Base-by-base conservation (phyloP, 2,888 invertebrate species). In the Cantharis flavilabris region DNA sequence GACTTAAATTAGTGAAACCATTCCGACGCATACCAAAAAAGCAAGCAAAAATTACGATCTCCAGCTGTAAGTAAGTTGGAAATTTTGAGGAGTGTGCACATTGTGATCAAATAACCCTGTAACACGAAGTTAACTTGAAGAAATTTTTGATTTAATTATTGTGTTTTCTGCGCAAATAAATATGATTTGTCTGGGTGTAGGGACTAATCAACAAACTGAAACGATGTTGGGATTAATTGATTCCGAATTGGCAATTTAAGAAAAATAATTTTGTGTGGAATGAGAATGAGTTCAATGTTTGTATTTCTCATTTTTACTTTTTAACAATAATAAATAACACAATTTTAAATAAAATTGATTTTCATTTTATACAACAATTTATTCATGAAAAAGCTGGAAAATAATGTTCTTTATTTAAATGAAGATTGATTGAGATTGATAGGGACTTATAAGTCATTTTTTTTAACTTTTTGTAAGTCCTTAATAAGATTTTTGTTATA, bases 401-500 rank as follows among this genome's bases (percentile, higher is more conserved):
- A 49, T 49, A 49, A 49, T 49, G 13, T 67, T 67, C 65, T 67
- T 67, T 67, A 67, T 67, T 67, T 67, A 23, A 26, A 67, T 67
- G 65, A 67, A 67, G 65, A 67, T 67, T 67, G 65, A 67, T 67
- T 67, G 65, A 67, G 65, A 67, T 67, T 67, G 65, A 67, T 67
- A 7, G 65, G n/a, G n/a, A 49, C 49, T 49, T 49, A n/a, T n/a
- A n/a, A 49, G 49, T 49, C 49, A 49, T 49, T 49, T 49, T n/a
- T 49, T 7, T n/a, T n/a, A 49, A 49, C 7, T 4, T 11, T 33
- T n/a, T 49, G 2, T n/a, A 49, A 49, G 49, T 49, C 7, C n/a
- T n/a, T 49, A 49, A 49, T 49, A 49, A 49, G 49, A 49, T 49
- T 49, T 49, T 49, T n/a, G n/a, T 49, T 49, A 9, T 49, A 49